Evolutionary conservation across 2,113 vertebrate genomes (phyloP), one percentile per base, ranked within the genome.

Genomic region (Alethe diademata): DNA sequence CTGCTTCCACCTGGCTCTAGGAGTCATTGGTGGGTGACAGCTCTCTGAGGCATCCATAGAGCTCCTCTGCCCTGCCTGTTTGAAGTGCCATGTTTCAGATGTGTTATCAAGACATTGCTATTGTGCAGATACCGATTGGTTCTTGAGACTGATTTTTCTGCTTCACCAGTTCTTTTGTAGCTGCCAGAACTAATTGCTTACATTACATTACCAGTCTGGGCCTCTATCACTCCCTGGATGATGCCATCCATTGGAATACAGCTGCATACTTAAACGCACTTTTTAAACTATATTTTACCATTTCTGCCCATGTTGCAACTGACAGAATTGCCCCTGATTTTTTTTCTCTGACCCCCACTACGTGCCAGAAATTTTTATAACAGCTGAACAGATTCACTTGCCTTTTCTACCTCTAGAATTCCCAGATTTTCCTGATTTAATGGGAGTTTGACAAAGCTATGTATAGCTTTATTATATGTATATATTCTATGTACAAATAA

Each of bases 111-210:
- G 96, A 93, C 92, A n/a, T 84, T 80, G 87, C 93, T 65, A 92
- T 96, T 95, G 93, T 96, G 95, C 72, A 78, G 90, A 88, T 81
- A 96, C 89, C 95, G 91, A 95, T 95, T 95, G 94, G 94, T 96
- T 94, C 94, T 91, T 90, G 95, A 94, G 91, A 65, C 89, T 88
- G 92, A 95, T 95, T 97, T 96, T 96, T 95, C 93, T 97, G 94
- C 96, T 94, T 80, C 95, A 71, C 90, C 53, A 84, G 94, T 28
- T 94, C 95, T 89, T 96, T 97, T 97, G 95, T 95, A 81, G 93
- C 93, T 96, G 95, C 94, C 96, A 96, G 93, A 84, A 94, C 82
- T 96, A 97, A 97, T 97, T 96, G 96, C 96, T 93, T 95, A 85
- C 92, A 95, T 96, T 93, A 95, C 86, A 85, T 87, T 96, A 80